Base-by-base conservation (phyloP, 2,888 invertebrate genomes). In the Agonopterix alstromeriana region DNA sequence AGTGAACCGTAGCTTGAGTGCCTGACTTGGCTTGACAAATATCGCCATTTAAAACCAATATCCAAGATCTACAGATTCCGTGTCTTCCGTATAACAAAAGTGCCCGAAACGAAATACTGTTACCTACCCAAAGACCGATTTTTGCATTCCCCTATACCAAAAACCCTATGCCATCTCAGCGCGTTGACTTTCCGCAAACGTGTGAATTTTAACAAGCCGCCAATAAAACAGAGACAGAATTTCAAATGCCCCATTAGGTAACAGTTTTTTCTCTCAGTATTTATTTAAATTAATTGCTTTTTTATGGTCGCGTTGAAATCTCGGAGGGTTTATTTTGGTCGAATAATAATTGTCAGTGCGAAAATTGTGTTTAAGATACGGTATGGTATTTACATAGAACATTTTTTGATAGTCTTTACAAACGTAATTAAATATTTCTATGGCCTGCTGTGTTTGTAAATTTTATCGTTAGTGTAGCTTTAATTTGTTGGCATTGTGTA, bases 281-380 rank as follows among this genome's bases (percentile, higher is more conserved):
- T 80, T 82, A 82, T 82, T 81, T 73, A 79, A 82, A 81, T 81
- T 83, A 82, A 82, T 82, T 77, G 73, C 73, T 70, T 78, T 82
- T 83, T 82, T 79, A 82, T 79, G 61, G 61, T 51, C 55, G 57
- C 57, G 61, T 49, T 56, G 66, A 61, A 69, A 70, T 67, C 60
- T 62, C 51, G 48, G 55, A 56, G 55, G 60, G 58, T 62, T 64
- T 59, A 63, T 63, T 56, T 63, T 55, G 54, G 50, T n/a, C 42
- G 54, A 48, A 51, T 48, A 49, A 51, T 17, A n/a, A 3, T 51
- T 50, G 46, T 48, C 35, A 45, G 43, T 44, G 41, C 27, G 42
- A 38, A 48, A 49, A 51, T 48, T 27, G 48, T 53, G 53, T 55
- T 53, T 51, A 53, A 52, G 44, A 42, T 46, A 36, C 48, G 17